These are phyloP conservation scores for Gila orcuttii DNA, from an alignment of 2,113 vertebrate genomes.

Conservation along the genomic window DNA sequence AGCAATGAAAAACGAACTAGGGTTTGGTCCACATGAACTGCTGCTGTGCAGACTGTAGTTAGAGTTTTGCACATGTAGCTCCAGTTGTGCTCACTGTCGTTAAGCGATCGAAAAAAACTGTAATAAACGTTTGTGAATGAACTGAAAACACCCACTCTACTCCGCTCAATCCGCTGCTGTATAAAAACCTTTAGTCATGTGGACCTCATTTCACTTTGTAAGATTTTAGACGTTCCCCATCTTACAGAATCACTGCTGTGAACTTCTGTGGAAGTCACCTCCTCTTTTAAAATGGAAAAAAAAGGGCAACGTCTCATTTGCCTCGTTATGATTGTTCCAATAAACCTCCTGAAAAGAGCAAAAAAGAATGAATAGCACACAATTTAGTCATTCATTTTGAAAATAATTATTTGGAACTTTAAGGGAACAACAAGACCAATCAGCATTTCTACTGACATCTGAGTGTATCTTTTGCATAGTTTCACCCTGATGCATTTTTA, in stretches of 20 bases:
- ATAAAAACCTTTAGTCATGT: too few relatives aligned
- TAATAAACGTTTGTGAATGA: too few relatives aligned
- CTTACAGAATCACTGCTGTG: slow-evolving; percentile 8
- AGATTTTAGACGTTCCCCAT: slow-evolving; percentile 12
- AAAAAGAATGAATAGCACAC: not conserved
- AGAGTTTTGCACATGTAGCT: too few relatives aligned
- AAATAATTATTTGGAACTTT: not conserved
- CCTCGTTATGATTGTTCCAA: not conserved
- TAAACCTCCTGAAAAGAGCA: not conserved
- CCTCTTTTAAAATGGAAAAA: slow-evolving; percentile 19
- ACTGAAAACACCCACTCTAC: too few relatives aligned
- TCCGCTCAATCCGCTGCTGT: too few relatives aligned
- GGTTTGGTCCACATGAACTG: too few relatives aligned
- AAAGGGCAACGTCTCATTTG: slow-evolving; percentile 10
- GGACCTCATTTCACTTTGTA: not conserved
- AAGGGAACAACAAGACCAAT: not conserved
- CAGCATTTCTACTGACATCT: not conserved
- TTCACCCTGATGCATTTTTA: slow-evolving; percentile 70
- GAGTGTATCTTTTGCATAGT: slow-evolving; percentile 61
- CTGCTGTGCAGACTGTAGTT: too few relatives aligned
- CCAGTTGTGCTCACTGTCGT: too few relatives aligned
- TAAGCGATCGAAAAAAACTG: too few relatives aligned
- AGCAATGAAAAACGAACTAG: too few relatives aligned
- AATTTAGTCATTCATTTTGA: not conserved
- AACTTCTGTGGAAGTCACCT: slow-evolving; percentile 30